Evolutionary conservation across 1,140 invertebrate species (phyloP), one percentile per base, ranked within the genome.

Genomic region (Harlomillsia oculata): DNA sequence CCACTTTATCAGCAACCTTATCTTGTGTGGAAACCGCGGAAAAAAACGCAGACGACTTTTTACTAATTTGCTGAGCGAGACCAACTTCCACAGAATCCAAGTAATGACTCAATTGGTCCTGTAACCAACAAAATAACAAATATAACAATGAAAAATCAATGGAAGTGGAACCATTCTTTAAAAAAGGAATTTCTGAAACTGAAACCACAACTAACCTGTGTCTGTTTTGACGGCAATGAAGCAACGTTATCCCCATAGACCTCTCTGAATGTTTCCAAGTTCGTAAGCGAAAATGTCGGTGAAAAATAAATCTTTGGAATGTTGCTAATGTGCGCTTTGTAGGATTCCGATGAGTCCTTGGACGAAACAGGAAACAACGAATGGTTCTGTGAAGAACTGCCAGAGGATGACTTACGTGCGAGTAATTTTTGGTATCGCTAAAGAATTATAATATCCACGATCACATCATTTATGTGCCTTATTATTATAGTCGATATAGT

Each of bases 11-110:
- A 28, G 63, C 60, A 2, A 65, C 63, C 39, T 62, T 83, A 73
- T 97, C 92, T 73, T 97, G 92, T 8, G 91, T 95, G 45, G 90
- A 86, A 87, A 97, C 95, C 8, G 91, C 91, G 73, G 92, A 84
- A 70, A 97, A 97, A 76, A 97, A 98, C 8, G 90, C 90, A 63
- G 88, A 87, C 5, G 92, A 96, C 72, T 94, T 92, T 58, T 87
- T 82, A n/a, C 92, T 86, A 44, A 97, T 93, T 76, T 97, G 92
- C 65, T 87, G 83, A 1, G 91, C 91, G 68, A 98, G 94, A 74
- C 89, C 85, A 59, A 95, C 87, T 75, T 98, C 94, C 28, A 97
- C 87, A 43, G 90, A 82, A 75, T 98, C 93, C 64, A 97, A 76
- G 72, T 95, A 95, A 72, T 94, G 88, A 68, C 85, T 92, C n/a